Conservation (phyloP, 2,113 vertebrate genomes). For the Spea bombifrons region DNA sequence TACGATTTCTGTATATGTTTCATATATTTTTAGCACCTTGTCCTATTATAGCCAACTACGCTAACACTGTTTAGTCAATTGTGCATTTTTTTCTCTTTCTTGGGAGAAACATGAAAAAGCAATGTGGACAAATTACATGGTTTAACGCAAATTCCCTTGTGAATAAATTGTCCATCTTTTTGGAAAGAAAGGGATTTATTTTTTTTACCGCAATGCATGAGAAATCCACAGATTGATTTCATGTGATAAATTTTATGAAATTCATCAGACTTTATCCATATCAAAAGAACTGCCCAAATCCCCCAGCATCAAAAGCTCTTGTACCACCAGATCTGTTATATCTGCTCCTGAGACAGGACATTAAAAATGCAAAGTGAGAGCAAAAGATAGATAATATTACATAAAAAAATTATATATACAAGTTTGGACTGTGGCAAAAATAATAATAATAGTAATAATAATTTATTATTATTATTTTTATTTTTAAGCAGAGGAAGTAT, state of each 20-base stretch:
- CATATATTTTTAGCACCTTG: too few relatives aligned
- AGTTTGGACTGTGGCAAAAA: too few relatives aligned
- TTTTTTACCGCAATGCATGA: neutral
- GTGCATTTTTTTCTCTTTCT: neutral
- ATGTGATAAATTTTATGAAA: slow-evolving; percentile 18
- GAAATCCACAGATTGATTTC: slow-evolving; percentile 9
- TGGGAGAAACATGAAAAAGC: neutral
- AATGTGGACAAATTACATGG: neutral
- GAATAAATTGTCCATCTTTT: slow-evolving; percentile 1
- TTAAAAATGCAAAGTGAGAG: too few relatives aligned
- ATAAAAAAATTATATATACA: too few relatives aligned
- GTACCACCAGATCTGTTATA: slow-evolving; percentile 14
- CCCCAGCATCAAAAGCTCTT: neutral
- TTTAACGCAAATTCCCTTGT: slow-evolving; percentile 1
- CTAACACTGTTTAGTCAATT: neutral
- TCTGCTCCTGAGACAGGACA: neutral
- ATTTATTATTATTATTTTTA: too few relatives aligned
- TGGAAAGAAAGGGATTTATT: slow-evolving; percentile 17
- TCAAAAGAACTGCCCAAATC: slow-evolving; percentile 2
- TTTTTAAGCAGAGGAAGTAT: too few relatives aligned
- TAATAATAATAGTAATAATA: too few relatives aligned
- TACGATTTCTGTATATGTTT: too few relatives aligned
- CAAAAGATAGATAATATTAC: too few relatives aligned
- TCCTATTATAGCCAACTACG: too few relatives aligned
- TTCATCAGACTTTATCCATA: slow-evolving; percentile 1